phyloP scores from a whole-genome alignment of 2,113 vertebrate genomes.

The Polypterus senegalus region DNA sequence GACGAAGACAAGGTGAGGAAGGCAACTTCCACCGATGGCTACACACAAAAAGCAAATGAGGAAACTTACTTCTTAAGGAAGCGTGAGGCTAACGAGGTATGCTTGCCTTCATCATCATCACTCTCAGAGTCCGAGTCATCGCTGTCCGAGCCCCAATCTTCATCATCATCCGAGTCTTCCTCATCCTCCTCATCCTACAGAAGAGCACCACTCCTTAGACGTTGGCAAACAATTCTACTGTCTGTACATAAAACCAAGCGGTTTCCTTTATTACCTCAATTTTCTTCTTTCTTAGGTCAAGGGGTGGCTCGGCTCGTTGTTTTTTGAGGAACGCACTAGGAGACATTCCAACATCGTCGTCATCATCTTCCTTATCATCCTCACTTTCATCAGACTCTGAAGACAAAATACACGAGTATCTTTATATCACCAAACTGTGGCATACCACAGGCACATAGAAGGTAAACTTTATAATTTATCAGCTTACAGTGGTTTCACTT shows the following conservation, averaged over 20 bases:
- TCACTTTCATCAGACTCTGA: slow-evolving; percentile 48
- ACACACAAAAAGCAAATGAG: not conserved
- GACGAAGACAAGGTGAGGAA: not conserved
- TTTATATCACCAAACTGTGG: no score
- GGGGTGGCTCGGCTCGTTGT: slow-evolving; percentile 42
- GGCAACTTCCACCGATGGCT: not conserved
- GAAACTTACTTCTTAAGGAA: slow-evolving; percentile 73
- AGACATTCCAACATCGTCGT: slow-evolving; percentile 41
- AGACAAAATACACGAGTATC: not conserved
- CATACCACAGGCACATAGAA: no score
- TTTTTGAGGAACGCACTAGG: slow-evolving; percentile 70
- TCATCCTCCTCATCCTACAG: slow-evolving; percentile 58
- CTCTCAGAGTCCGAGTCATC: slow-evolving; percentile 63
- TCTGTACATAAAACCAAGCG: not conserved
- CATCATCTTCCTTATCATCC: slow-evolving; percentile 25
- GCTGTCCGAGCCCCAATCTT: slow-evolving; percentile 63
- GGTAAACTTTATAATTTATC: not conserved
- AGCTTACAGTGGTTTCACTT: no score
- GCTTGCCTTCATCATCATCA: slow-evolving; percentile 59
- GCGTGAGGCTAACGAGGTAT: slow-evolving; percentile 50
- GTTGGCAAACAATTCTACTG: slow-evolving; percentile 9
- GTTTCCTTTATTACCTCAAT: slow-evolving; percentile 41
- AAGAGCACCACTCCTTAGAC: slow-evolving; percentile 9
- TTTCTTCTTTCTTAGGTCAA: slow-evolving; percentile 62
- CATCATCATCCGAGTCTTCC: slow-evolving; percentile 60